phyloP scores from a whole-genome alignment of 2,888 invertebrate species.

The Acheta domesticus region DNA sequence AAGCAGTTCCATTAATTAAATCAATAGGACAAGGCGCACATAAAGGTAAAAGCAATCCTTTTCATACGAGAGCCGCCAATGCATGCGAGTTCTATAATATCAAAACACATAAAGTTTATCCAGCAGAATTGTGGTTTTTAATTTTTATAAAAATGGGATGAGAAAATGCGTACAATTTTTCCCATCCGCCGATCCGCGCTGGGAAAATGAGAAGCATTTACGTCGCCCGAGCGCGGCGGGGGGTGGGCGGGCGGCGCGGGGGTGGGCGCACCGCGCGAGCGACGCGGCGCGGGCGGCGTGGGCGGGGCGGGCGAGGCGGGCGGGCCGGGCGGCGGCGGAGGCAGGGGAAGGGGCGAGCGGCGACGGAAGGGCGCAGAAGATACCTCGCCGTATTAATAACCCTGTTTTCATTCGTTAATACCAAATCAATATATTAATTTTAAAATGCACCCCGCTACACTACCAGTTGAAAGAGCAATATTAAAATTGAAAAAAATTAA shows the following conservation, averaged over 20 bases:
- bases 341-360: not conserved
- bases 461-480: constrained; percentile 26
- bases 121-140: constrained; percentile 18
- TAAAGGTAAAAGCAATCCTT: constrained; percentile 18
- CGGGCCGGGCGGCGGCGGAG: not conserved
- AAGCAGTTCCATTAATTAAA: constrained; percentile 18
- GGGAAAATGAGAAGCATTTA: constrained; percentile 9
- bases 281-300: not conserved
- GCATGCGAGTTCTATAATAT: constrained; percentile 11
- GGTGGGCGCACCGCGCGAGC: not conserved
- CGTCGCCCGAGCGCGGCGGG: not conserved
- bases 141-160: constrained; percentile 18
- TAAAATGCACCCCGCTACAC: constrained; percentile 1
- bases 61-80: not conserved
- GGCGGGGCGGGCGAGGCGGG: not conserved
- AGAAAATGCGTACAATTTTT: constrained; percentile 4
- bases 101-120: constrained; percentile 18
- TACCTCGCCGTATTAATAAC: constrained; percentile 9
- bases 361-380: constrained; percentile 2
- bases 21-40: constrained; percentile 18
- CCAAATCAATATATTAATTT: constrained; percentile 10
- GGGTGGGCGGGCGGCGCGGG: not conserved
- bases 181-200: constrained; percentile 18
- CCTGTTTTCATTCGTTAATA: constrained; percentile 18
- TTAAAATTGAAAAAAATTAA: constrained; percentile 24